Percentiles rank a stretch among this genome's conserved stretches.
Conservation (phyloP, 2,113 vertebrate species). For the Vulpes ferrilata region DNA sequence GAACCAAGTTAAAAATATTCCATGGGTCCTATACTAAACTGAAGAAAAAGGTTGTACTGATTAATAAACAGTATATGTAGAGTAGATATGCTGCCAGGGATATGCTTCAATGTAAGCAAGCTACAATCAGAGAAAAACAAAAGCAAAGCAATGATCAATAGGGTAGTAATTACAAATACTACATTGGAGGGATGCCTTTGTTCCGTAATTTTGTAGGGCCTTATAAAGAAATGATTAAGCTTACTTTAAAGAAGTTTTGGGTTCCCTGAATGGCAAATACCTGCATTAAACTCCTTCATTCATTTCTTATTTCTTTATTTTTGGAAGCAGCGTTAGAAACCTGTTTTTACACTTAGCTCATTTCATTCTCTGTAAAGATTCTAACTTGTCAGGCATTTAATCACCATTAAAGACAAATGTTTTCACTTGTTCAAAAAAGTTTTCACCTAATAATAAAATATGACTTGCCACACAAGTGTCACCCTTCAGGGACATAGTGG, state of each 20-base stretch:
- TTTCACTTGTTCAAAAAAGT: conserved; percentile 70
- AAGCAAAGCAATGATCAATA: not conserved
- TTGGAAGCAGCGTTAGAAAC: conserved; percentile 53
- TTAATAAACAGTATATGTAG: not conserved
- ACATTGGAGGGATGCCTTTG: not conserved
- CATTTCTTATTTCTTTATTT: conserved; percentile 65
- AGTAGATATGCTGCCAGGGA: not conserved
- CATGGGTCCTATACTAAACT: not conserved
- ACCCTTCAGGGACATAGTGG: conserved; percentile 62
- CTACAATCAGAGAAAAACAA: not conserved
- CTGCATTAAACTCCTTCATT: not conserved
- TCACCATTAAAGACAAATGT: conserved; percentile 73
- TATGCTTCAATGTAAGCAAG: not conserved
- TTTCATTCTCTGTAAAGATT: conserved; percentile 75
- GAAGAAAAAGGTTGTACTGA: not conserved
- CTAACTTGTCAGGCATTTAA: conserved; percentile 72
- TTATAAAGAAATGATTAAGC: conserved; percentile 18
- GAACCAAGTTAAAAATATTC: conserved; percentile 18
- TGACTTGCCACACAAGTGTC: conserved; percentile 63
- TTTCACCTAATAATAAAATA: conserved; percentile 73
- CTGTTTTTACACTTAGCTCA: conserved; percentile 74
- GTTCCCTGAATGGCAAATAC: conserved; percentile 28
- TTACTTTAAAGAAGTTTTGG: conserved; percentile 19
- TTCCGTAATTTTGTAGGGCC: not conserved
- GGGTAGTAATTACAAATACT: conserved; percentile 35